A percentile compares a stretch with the other conserved stretches of the same genome.
Evolutionary conservation across 2,113 vertebrate species (phyloP).

Genomic region (Notarius lentiginosus): DNA sequence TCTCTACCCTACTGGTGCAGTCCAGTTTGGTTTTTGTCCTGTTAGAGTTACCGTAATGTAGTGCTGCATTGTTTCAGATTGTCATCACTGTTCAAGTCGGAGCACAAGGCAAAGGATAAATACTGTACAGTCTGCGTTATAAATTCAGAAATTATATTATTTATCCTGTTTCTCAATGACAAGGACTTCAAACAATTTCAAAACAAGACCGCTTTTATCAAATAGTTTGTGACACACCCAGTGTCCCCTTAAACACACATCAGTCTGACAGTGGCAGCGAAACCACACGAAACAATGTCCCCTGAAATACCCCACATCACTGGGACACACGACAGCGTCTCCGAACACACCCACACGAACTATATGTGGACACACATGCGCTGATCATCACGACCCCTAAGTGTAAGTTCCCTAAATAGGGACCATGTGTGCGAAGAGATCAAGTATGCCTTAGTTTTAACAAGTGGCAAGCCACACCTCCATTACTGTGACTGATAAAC

Average conservation of each 20-base stretch:
- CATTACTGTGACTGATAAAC: neutral
- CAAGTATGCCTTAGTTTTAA: too few relatives aligned
- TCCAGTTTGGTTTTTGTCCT: too few relatives aligned
- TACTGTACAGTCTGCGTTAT: too few relatives aligned
- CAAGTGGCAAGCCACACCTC: neutral
- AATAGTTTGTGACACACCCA: neutral
- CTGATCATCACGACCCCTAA: too few relatives aligned
- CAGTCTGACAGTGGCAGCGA: neutral
- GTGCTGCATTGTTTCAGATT: too few relatives aligned
- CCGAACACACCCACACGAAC: neutral
- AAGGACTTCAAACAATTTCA: neutral
- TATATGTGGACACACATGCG: neutral
- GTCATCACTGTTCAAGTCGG: too few relatives aligned
- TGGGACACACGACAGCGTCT: neutral
- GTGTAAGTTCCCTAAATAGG: too few relatives aligned
- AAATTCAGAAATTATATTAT: neutral
- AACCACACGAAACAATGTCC: neutral
- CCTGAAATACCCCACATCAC: neutral
- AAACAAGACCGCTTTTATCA: neutral
- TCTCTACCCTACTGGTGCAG: too few relatives aligned
- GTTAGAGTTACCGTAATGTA: too few relatives aligned
- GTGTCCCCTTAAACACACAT: slow-evolving; percentile 25
- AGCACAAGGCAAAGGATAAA: too few relatives aligned
- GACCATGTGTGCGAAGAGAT: too few relatives aligned
- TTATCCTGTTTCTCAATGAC: neutral